Conservation (phyloP, 2,888 invertebrate genomes). For the Aspidapion aeneum region DNA sequence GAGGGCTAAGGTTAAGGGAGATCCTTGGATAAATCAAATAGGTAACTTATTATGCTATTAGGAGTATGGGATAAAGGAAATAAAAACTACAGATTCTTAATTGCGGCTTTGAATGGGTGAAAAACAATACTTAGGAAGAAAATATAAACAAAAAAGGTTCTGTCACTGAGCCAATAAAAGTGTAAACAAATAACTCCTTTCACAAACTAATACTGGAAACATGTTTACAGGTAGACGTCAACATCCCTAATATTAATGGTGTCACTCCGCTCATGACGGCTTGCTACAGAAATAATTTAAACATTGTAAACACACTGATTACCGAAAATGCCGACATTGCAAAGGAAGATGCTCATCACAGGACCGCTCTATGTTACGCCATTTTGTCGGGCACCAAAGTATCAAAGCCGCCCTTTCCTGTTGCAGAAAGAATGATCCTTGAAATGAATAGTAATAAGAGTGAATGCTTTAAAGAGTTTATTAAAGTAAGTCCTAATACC, state of each 20-base stretch:
- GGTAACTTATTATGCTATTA: too few relatives aligned
- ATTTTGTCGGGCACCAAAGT: slow-evolving; percentile 42
- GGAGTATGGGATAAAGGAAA: too few relatives aligned
- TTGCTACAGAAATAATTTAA: slow-evolving; percentile 40
- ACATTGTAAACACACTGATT: slow-evolving; percentile 38
- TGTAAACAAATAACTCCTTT: too few relatives aligned
- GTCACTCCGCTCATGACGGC: slow-evolving; percentile 47
- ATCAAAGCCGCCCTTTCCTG: slow-evolving; percentile 33
- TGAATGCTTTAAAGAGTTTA: slow-evolving; percentile 36
- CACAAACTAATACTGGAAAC: too few relatives aligned
- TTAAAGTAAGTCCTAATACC: slow-evolving; percentile 40
- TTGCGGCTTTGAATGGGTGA: too few relatives aligned
- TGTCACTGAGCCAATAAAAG: too few relatives aligned
- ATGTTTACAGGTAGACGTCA: slow-evolving; percentile 37
- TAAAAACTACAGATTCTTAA: too few relatives aligned
- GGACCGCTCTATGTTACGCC: slow-evolving; percentile 45
- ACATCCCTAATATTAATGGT: slow-evolving; percentile 40
- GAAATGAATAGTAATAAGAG: slow-evolving; percentile 29
- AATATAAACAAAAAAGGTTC: too few relatives aligned
- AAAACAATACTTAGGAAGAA: too few relatives aligned
- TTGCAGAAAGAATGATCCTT: slow-evolving; percentile 36
- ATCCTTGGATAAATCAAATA: too few relatives aligned
- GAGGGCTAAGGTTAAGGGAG: too few relatives aligned
- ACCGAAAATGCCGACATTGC: slow-evolving; percentile 38
- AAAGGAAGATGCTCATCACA: slow-evolving; percentile 42